Evolutionary conservation across 2,888 invertebrate genomes (phyloP).

Genomic region (Celastrina argiolus): DNA sequence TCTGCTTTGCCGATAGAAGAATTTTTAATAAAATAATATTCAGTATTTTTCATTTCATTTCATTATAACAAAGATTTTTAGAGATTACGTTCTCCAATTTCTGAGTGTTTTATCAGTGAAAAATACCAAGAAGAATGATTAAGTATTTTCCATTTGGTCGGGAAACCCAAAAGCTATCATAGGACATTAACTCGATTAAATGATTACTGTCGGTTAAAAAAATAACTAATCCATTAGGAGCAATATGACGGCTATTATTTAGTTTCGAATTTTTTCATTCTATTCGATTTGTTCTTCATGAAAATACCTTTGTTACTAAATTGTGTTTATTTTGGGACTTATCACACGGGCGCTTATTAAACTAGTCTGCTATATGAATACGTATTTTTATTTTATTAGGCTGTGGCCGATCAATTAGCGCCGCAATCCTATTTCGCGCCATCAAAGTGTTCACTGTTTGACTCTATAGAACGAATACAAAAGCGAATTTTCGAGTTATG

Average conservation of each 20-base stretch:
- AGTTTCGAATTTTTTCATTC: background rate
- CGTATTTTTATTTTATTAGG: too few species aligned
- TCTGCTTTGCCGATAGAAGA: too few species aligned
- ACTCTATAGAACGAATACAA: too few species aligned
- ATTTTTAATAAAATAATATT: too few species aligned
- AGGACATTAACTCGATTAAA: conserved; percentile 16
- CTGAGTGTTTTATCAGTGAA: background rate
- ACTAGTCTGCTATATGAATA: background rate
- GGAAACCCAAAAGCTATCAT: background rate
- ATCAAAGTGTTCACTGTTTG: too few species aligned
- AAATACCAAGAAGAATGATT: background rate
- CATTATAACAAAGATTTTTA: too few species aligned
- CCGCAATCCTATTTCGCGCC: too few species aligned
- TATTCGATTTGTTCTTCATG: background rate
- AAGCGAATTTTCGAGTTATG: too few species aligned
- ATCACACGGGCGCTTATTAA: background rate
- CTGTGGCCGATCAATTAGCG: too few species aligned
- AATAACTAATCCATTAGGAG: conserved; percentile 17
- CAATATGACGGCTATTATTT: conserved; percentile 1
- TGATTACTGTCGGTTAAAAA: conserved; percentile 1
- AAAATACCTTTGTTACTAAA: background rate
- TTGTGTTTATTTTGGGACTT: background rate
- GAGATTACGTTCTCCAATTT: background rate
- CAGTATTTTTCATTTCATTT: too few species aligned
- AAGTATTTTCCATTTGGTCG: background rate